Evolutionary conservation across 37 sponge, comb jelly and placozoan species (phyloP), one percentile per base, ranked within the genome.

Genomic region (Aplysina aerophoba): DNA sequence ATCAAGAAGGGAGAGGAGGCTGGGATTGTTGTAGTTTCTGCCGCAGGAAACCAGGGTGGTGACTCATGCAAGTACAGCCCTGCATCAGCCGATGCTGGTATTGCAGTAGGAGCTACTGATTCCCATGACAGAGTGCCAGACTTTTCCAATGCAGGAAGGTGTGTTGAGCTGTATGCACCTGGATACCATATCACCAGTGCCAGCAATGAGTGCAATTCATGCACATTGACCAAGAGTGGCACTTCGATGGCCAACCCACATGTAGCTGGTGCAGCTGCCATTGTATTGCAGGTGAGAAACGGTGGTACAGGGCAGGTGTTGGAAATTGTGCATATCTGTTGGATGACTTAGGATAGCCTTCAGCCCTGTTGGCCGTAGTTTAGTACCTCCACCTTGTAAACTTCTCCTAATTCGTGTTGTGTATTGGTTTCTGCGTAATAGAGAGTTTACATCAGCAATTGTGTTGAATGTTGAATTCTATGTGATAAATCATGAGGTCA

Each of bases 171-270:
- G 20, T 89, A 85, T 90, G 94, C 94, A 15, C 94, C 94, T 11
- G 94, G 94, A 30, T 31, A 17, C 0, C 36, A 0, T 0, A 94
- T 94, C 0, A 35, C 25, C 21, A 94, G 94, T 83, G 84, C 91
- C 19, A 65, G 78, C 1, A 75, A 22, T 20, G 11, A 19, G 21
- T 94, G 94, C 34, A 80, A 88, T 37, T 71, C 83, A 0, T 94
- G 94, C 64, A 83, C 86, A 15, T 62, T 37, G 55, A 74, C 86
- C 0, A 85, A 91, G 73, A 85, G 83, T 80, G 94, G 94, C 13
- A 94, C 94, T 0, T 94, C 94, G 21, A 94, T 94, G 94, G 91
- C 94, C 15, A 53, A 79, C 40, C 94, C 94, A 15, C 94, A 94
- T 63, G 94, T 72, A 30, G 84, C 89, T 69, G 94, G 94, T 35